Evolutionary conservation across 2,888 invertebrate genomes (phyloP), one percentile per base, ranked within the genome.

Genomic region (Agriotes lineatus): DNA sequence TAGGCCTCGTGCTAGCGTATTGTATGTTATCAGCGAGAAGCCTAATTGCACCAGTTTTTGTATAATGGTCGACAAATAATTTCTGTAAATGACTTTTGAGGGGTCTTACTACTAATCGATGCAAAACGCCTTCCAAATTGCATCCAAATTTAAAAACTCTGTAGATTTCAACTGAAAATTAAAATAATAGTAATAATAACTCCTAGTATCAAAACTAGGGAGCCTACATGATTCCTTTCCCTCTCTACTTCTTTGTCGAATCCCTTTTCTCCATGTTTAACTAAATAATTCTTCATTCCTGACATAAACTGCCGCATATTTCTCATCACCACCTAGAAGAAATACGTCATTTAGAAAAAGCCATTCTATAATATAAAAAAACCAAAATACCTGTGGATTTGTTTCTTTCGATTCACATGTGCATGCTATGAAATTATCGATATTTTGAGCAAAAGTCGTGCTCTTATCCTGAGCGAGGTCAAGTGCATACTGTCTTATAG

Each of bases 281-380:
- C 95, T 69, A 98, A 87, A 84, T 97, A 99, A 84, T 99, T 99
- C 84, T 98, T 98, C 92, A 99, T 97, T 63, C 97, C 98, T 12
- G 95, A 97, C 95, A 98, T 97, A 82, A 98, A 99, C 83, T 97
- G 97, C 0, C 97, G 89, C 87, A 97, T 94, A 80, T 95, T 95
- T 69, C 94, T 88, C 94, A 95, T 94, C 72, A 94, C 94, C 65
- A 95, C 88, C 87, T 87, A 25, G 80, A 80, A 19, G 19, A 9
- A 19, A 6, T 5, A 18, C 20, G 19, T n/a, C 14, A 12, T 57
- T n/a, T n/a, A n/a, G n/a, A n/a, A n/a, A n/a, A n/a, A n/a, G n/a
- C n/a, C n/a, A n/a, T n/a, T n/a, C 12, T 2, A 10, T 33, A 4
- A 2, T 25, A 3, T 44, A 19, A 44, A 19, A 20, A 10, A 50